A percentile compares a stretch with the other conserved stretches of the same genome.
phyloP scores from a whole-genome alignment of 2,888 invertebrate genomes.

The Cataglyphis livida region DNA sequence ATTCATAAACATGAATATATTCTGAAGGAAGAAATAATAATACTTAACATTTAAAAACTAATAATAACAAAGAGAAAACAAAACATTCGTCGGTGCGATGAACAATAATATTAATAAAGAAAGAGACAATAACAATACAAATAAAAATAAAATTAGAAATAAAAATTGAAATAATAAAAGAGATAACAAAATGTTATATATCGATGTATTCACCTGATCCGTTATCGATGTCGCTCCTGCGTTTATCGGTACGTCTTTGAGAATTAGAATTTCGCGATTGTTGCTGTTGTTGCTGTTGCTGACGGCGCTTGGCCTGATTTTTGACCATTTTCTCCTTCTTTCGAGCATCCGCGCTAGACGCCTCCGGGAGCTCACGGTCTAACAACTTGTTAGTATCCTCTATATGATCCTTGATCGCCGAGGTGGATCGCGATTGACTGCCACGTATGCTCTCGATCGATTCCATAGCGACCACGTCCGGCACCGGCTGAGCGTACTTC shows the following conservation, averaged over 20 bases:
- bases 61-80: background rate
- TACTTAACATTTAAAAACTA: background rate
- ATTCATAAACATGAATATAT: background rate
- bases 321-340: slow-evolving; percentile 87
- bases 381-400: slow-evolving; percentile 82
- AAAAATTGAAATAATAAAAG: background rate
- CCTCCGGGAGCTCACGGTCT: slow-evolving; percentile 78
- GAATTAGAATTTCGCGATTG: slow-evolving; percentile 77
- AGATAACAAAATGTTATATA: background rate
- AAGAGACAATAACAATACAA: background rate
- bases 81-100: background rate
- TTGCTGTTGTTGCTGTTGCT: slow-evolving; percentile 84
- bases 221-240: slow-evolving; percentile 76
- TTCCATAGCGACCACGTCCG: slow-evolving; percentile 84
- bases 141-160: background rate
- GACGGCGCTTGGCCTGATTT: slow-evolving; percentile 85
- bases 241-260: slow-evolving; percentile 79
- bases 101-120: background rate
- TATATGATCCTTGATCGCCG: slow-evolving; percentile 57
- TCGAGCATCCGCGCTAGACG: slow-evolving; percentile 85
- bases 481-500: slow-evolving; percentile 83
- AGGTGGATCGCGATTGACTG: slow-evolving; percentile 57
- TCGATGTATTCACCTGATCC: slow-evolving; percentile 70
- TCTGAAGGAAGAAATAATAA: background rate
- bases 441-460: slow-evolving; percentile 62